Conservation (phyloP, 2,888 invertebrate species). For the Ornithoptera priamus region DNA sequence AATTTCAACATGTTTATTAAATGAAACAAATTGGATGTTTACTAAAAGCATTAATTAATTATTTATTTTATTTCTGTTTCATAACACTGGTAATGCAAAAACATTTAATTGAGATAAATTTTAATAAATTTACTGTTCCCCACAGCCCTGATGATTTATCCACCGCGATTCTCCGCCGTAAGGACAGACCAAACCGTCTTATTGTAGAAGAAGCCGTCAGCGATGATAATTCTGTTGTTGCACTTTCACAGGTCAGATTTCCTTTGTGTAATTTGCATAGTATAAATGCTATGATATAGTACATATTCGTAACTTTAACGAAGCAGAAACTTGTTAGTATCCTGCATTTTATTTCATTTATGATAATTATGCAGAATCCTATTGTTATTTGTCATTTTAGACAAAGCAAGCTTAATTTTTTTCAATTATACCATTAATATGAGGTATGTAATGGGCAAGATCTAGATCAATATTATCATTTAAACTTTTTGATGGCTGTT, state of each 20-base stretch:
- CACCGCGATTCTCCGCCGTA: constrained; percentile 98
- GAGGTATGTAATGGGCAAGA: background rate
- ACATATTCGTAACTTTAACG: background rate
- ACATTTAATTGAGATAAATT: constrained; percentile 30
- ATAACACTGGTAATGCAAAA: constrained; percentile 9
- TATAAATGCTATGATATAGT: background rate
- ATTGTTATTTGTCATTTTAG: background rate
- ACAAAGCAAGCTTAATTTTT: background rate
- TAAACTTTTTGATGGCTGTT: too few relatives aligned
- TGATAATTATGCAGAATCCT: background rate
- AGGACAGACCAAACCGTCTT: constrained; percentile 98
- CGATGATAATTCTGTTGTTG: constrained; percentile 99
- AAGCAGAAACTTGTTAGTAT: background rate
- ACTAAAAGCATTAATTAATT: background rate
- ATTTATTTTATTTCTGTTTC: background rate
- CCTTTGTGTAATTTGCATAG: constrained; percentile 32
- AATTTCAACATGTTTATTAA: constrained; percentile 27
- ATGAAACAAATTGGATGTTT: background rate
- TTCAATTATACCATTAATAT: background rate
- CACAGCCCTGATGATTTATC: constrained; percentile 92
- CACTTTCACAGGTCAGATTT: constrained; percentile 91
- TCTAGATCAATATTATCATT: too few relatives aligned
- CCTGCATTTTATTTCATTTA: background rate
- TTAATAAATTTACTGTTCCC: constrained; percentile 37
- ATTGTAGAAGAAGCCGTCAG: constrained; percentile 98